Base-by-base conservation (phyloP, 2,113 vertebrate species). In the Lampris incognitus region DNA sequence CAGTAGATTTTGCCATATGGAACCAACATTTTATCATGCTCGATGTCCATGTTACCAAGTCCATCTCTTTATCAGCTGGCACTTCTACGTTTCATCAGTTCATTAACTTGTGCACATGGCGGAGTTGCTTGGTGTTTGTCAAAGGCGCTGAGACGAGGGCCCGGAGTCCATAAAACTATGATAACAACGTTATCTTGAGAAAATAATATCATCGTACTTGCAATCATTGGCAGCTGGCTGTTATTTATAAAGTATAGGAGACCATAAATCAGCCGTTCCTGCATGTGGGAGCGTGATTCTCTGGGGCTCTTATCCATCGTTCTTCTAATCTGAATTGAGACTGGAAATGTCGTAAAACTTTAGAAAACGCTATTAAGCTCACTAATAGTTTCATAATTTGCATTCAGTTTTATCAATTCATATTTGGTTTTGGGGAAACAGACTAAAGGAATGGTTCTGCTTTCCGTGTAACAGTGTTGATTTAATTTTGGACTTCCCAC, bases 51-150 rank as follows among this genome's bases (percentile, higher is more conserved):
- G 11, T 61, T 60, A 9, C 71, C 41, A 86, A 85, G 82, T 85
- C 63, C 76, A 55, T 38, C n/a, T 54, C 24, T 58, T 89, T 85
- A 89, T 92, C 89, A 74, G 66, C 1, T 60, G 52, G 37, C 13
- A 60, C 44, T 10, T 36, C 37, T 2, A 5, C 7, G 49, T 65
- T 89, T 85, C 85, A 86, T 76, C 78, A 71, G 79, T 85, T 88
- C 85, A 78, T 79, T 61, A 79, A 83, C 74, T 52, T 75, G 40
- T 80, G 84, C 66, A 74, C 59, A 62, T 75, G 11, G 40, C 78
- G 69, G 44, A 51, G 46, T 60, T 65, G 57, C 50, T 6, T 37
- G 46, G 13, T 48, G 38, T 24, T 24, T 64, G n/a, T 3, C 36
- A 62, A 39, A 8, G 50, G 6, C 55, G 59, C 24, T 40, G 55